phyloP scores from a whole-genome alignment of 2,888 invertebrate species.

The Drosophila setosimentum region DNA sequence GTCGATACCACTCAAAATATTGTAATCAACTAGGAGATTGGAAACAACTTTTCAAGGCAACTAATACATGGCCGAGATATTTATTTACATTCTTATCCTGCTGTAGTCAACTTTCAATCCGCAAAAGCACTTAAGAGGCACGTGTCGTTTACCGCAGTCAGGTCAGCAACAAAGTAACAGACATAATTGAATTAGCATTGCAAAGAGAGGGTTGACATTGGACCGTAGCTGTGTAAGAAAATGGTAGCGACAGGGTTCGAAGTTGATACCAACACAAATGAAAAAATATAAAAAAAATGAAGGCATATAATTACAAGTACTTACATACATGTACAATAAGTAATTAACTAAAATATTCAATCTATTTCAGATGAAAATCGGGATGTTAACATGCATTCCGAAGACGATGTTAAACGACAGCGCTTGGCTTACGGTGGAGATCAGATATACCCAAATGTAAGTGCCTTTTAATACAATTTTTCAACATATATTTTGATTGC shows the following conservation, averaged over 20 bases:
- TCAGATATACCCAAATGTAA: constrained; percentile 95
- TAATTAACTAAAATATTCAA: neutral
- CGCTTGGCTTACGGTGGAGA: constrained; percentile 95
- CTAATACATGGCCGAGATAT: constrained; percentile 9
- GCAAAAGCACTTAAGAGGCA: constrained; percentile 73
- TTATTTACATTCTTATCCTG: constrained; percentile 16
- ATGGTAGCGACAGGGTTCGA: neutral
- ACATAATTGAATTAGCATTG: constrained; percentile 51
- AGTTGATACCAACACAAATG: neutral
- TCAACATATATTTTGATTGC: too few species aligned
- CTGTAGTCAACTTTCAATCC: constrained; percentile 28
- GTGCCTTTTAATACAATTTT: too few species aligned
- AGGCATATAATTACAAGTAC: neutral
- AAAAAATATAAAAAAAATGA: neutral
- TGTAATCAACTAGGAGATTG: constrained; percentile 13
- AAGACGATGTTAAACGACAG: constrained; percentile 95
- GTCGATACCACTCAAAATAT: constrained; percentile 22
- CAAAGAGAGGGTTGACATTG: constrained; percentile 17
- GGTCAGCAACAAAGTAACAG: constrained; percentile 9
- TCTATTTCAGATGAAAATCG: constrained; percentile 92
- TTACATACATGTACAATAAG: neutral
- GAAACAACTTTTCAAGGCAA: constrained; percentile 9
- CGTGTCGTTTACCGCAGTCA: constrained; percentile 49
- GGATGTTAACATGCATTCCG: constrained; percentile 94
- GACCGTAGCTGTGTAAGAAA: neutral